phyloP scores from a whole-genome alignment of 2,888 invertebrate species.

The Melinopterus prodromus region DNA sequence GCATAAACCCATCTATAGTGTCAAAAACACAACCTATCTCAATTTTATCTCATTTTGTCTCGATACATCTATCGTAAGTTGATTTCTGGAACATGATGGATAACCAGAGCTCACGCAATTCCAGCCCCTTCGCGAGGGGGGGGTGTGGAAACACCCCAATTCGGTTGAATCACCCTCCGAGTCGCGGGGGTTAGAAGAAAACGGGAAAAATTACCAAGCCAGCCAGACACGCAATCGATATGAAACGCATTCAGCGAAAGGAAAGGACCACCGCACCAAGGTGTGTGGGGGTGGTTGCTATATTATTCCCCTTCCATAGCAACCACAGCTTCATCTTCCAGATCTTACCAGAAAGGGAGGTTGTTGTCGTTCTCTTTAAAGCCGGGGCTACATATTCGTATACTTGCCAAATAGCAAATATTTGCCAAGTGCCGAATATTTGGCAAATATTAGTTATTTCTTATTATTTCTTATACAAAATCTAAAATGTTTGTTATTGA shows the following conservation, averaged over 20 bases:
- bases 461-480: no score
- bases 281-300: not conserved
- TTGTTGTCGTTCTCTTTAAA: no score
- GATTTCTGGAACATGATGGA: not conserved
- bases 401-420: no score
- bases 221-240: slow-evolving; percentile 4
- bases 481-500: no score
- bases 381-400: no score
- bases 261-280: not conserved
- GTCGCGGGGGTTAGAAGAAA: not conserved
- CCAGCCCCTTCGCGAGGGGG: not conserved
- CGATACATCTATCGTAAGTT: not conserved
- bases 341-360: no score
- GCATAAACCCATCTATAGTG: no score
- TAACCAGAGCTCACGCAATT: not conserved
- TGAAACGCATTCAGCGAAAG: not conserved
- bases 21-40: not conserved
- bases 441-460: no score
- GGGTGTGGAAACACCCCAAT: not conserved
- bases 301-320: not conserved
- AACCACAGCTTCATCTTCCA: not conserved
- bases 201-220: not conserved
- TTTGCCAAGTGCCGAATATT: no score
- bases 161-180: not conserved
- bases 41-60: not conserved